Conservation (phyloP, 2,888 invertebrate genomes). For the Campoplex capitator region DNA sequence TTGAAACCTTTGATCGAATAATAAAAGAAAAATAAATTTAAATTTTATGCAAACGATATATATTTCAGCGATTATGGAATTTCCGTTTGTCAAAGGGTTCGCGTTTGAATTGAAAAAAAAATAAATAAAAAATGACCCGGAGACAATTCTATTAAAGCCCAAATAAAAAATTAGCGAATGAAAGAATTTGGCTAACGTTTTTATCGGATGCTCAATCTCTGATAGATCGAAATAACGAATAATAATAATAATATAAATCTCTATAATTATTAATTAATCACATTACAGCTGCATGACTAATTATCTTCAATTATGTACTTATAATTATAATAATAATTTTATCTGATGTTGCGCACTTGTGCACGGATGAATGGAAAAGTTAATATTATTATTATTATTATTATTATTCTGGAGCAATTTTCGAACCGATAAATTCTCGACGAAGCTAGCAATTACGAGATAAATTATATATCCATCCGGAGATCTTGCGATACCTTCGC, state of each 20-base stretch:
- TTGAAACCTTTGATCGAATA: no score
- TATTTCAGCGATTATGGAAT: no score
- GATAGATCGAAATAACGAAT: no score
- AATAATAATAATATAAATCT: background rate
- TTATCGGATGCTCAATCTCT: no score
- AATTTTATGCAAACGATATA: no score
- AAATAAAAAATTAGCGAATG: no score
- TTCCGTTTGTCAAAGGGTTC: no score
- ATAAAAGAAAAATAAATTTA: no score
- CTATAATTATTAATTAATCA: background rate
- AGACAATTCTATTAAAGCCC: no score
- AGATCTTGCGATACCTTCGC: conserved; percentile 23
- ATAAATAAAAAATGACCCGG: no score
- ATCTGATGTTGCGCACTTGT: background rate
- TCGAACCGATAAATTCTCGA: conserved; percentile 45
- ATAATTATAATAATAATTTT: background rate
- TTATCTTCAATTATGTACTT: background rate
- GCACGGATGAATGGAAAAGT: background rate
- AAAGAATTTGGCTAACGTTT: no score
- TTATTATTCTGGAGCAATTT: conserved; percentile 11
- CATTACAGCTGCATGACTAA: background rate
- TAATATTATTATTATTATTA: background rate
- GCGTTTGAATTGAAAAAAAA: no score
- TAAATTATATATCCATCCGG: conserved; percentile 17
- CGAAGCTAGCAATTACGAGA: conserved; percentile 39